Conservation (phyloP, 2,113 vertebrate species). For the Dipodomys merriami region DNA sequence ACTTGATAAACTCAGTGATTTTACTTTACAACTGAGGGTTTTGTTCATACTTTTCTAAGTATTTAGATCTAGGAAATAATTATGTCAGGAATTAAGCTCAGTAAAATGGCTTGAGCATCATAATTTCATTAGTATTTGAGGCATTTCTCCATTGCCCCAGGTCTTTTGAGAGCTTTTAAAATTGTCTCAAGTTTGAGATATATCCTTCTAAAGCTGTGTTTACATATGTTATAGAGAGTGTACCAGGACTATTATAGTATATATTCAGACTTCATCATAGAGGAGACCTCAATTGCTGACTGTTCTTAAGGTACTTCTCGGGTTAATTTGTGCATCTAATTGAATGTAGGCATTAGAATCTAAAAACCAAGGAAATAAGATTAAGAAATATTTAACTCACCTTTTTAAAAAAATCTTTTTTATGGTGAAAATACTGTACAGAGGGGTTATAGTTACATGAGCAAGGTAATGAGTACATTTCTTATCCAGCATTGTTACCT, state of each 20-base stretch:
- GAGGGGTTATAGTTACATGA: too few relatives aligned
- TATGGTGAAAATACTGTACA: too few relatives aligned
- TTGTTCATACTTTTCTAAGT: constrained; percentile 20
- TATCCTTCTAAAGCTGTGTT: background rate
- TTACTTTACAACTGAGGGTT: constrained; percentile 62
- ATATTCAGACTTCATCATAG: constrained; percentile 35
- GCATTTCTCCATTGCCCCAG: too few relatives aligned
- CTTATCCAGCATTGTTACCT: too few relatives aligned
- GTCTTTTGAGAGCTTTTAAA: too few relatives aligned
- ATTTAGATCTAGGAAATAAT: constrained; percentile 50
- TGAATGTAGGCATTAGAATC: constrained; percentile 34
- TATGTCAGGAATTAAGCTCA: constrained; percentile 48
- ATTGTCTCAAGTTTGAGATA: background rate
- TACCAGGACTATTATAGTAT: constrained; percentile 38
- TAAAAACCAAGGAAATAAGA: constrained; percentile 1
- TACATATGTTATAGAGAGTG: background rate
- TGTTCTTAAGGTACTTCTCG: background rate
- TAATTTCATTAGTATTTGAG: constrained; percentile 52
- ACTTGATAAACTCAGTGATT: constrained; percentile 59
- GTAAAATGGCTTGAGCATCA: background rate
- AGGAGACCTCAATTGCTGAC: constrained; percentile 44
- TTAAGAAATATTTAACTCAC: constrained; percentile 32
- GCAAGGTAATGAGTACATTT: too few relatives aligned
- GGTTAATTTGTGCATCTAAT: constrained; percentile 47
- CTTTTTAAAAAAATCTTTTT: background rate